Base-by-base conservation (phyloP, 2,888 invertebrate species). In the Apoda limacodes region DNA sequence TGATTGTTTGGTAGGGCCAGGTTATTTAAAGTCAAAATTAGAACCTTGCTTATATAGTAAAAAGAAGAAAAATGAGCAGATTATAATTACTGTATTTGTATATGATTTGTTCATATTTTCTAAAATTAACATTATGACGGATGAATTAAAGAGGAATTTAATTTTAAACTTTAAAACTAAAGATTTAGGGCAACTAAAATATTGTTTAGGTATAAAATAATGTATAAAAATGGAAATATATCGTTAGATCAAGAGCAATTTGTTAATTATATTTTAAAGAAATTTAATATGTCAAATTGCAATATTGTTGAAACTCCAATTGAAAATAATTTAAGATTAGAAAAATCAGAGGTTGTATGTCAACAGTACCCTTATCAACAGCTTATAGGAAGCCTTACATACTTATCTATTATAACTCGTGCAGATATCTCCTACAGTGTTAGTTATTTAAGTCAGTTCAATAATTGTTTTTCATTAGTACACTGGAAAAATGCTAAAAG, bases 361-460 rank as follows among this genome's bases (percentile, higher is more conserved):
- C 24, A 22, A 10, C 13, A 25, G 12, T 29, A 26, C 11, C 38
- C 38, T 7, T 38, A 25, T 30, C 39, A 39, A 20, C 34, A 36
- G 22, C 14, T 39, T 4, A 25, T 35, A 11, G 38, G 34, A 27
- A 33, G 36, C 23, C 17, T 46, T 2, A 46, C 43, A 41, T 46
- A 42, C 13, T 30, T 46, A 13, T 27, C 32, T 13, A 37, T 44
- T 9, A 12, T 43, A 12, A 44, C 42, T 5, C 22, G 42, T 4
- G 44, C 43, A 15, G 40, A 45, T 30, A 48, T 45, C n/a, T 25
- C 26, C 5, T 47, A 37, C 28, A 19, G 30, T 25, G 30, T 43
- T 11, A 31, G 39, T 26, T 42, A 28, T 35, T 22, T 48, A 9
- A 43, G 42, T n/a, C n/a, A n/a, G n/a, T n/a, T n/a, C n/a, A n/a